Conservation (phyloP, 2,113 vertebrate species). For the Lasiurus cinereus region DNA sequence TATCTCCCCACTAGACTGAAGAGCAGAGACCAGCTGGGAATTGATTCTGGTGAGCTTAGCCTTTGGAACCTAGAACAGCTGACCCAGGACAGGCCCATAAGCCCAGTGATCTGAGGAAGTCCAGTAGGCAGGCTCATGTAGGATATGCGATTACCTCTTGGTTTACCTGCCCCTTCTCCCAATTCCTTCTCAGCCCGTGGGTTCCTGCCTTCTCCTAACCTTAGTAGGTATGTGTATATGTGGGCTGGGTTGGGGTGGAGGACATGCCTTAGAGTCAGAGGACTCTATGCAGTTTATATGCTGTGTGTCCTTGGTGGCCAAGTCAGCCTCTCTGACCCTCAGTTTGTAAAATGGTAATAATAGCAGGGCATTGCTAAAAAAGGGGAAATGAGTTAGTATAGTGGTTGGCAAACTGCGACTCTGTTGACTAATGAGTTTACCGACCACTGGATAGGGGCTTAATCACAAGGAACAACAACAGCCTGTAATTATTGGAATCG, state of each 20-base stretch:
- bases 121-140: background rate
- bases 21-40: background rate
- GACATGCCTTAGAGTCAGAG: background rate
- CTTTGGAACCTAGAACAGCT: background rate
- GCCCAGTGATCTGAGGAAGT: background rate
- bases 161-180: background rate
- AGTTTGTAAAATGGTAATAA: constrained; percentile 11
- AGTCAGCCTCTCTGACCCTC: background rate
- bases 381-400: background rate
- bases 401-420: no score
- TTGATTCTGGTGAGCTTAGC: background rate
- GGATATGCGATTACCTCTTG: background rate
- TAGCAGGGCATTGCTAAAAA: background rate
- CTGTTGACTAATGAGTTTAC: no score
- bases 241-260: background rate
- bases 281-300: background rate
- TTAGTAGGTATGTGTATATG: background rate
- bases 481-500: no score
- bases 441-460: no score
- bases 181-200: background rate
- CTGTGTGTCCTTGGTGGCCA: background rate
- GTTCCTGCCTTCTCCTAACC: constrained; percentile 3
- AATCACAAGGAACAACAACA: no score
- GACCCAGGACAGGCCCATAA: background rate
- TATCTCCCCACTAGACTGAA: background rate